Base-by-base conservation (phyloP, 2,888 invertebrate species). In the Cryptocephalus moraei region DNA sequence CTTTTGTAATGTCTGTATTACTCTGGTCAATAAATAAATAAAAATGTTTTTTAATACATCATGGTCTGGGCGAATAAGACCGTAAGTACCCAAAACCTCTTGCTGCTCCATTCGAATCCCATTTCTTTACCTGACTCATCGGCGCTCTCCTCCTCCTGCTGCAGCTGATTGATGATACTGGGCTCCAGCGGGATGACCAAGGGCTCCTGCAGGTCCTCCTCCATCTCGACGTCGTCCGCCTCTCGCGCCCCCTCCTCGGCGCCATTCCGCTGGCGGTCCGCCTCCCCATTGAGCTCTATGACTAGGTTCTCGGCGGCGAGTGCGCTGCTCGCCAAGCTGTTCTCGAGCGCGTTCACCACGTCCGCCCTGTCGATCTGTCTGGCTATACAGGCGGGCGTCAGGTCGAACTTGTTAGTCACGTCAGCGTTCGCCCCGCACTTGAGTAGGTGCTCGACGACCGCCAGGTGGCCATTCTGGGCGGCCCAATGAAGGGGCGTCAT, bases 401-500 rank as follows among this genome's bases (percentile, higher is more conserved):
- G 81, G 38, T 80, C 79, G 65, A 87, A 87, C 71, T 88, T 89
- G 60, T 86, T 88, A 42, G 74, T 66, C 52, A 78, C 68, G 41
- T 72, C 72, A 8, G 81, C 76, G 66, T 86, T 81, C 0, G 92
- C 91, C 45, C 90, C 88, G 61, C 80, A 74, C 48, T 79, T 77
- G 43, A 94, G 68, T 54, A 95, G 74, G 52, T 80, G 66, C 45
- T 80, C 75, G 39, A 85, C 86, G 41, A 85, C 78, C 49, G 77
- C 75, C 22, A 75, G 68, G 71, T 91, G 86, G 1, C 84, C 83
- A 60, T 86, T 82, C 71, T 90, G 88, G 39, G 86, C 86, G 8
- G 94, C 92, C 94, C 94, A 94, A 73, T 95, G 94, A 48, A 95
- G 75, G 36, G 94, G 91, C 39, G 93, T 93, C 93, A 90, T 90